Percentiles rank a stretch among this genome's conserved stretches.
These are phyloP conservation scores for Carassius auratus DNA, from an alignment of 2,113 vertebrate genomes.

Conservation along the genomic window DNA sequence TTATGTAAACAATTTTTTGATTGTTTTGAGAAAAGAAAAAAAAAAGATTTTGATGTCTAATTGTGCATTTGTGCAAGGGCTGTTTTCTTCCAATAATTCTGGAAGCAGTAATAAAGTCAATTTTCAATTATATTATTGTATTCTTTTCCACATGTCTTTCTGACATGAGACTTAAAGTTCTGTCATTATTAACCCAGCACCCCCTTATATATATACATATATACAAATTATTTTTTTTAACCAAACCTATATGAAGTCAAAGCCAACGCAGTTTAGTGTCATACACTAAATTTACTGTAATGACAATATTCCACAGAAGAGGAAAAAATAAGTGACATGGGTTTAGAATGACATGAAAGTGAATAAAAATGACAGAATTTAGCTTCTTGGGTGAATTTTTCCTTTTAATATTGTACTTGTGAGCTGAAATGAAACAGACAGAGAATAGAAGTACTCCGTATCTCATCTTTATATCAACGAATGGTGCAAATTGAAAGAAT, in stretches of 20 bases:
- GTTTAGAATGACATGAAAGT: background rate
- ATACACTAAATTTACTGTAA: background rate
- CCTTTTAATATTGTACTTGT: background rate
- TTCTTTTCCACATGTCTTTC: background rate
- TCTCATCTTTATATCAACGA: slow-evolving; percentile 57
- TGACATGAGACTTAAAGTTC: background rate
- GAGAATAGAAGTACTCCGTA: slow-evolving; percentile 31
- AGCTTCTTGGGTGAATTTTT: background rate
- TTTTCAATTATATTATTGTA: slow-evolving; percentile 39
- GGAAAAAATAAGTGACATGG: background rate
- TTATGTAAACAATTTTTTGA: slow-evolving; percentile 33
- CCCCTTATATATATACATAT: background rate
- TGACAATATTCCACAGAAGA: background rate
- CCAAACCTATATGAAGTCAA: background rate
- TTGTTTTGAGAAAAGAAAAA: slow-evolving; percentile 58
- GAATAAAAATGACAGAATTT: background rate
- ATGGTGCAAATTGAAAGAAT: slow-evolving; percentile 47
- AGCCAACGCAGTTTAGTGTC: background rate
- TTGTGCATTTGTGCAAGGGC: slow-evolving; percentile 78
- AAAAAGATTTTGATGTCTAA: slow-evolving; percentile 74
- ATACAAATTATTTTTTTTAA: background rate
- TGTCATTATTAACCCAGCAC: background rate
- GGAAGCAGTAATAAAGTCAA: slow-evolving; percentile 61
- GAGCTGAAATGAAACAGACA: background rate
- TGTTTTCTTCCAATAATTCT: slow-evolving; percentile 71